These are phyloP conservation scores for Tachypleus tridentatus DNA, from an alignment of 1,140 invertebrate species.

Conservation along the genomic window DNA sequence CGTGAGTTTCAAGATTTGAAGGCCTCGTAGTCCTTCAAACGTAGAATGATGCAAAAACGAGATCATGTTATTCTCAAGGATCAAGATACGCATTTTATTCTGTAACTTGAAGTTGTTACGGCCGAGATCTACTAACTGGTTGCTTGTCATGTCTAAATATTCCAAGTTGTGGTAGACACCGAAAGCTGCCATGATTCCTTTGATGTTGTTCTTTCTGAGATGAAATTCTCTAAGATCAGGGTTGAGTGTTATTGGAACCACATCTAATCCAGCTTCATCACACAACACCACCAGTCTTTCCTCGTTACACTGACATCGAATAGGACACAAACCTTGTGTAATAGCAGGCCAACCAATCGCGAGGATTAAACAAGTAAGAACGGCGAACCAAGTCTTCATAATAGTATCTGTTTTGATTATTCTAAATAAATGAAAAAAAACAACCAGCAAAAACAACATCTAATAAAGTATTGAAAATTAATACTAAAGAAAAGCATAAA, in stretches of 20 bases:
- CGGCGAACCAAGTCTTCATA: no score
- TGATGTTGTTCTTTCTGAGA: constrained; percentile 71
- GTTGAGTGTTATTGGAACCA: constrained; percentile 79
- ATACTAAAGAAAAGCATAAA: no score
- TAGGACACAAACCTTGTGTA: constrained; percentile 42
- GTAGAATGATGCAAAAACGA: constrained; percentile 48
- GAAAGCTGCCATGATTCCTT: constrained; percentile 70
- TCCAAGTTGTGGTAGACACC: constrained; percentile 71
- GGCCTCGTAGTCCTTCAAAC: constrained; percentile 51
- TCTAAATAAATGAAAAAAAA: no score
- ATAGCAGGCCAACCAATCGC: no score
- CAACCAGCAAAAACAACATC: no score
- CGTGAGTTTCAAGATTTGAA: constrained; percentile 60
- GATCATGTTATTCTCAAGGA: constrained; percentile 20
- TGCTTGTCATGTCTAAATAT: constrained; percentile 68
- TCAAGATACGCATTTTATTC: constrained; percentile 43
- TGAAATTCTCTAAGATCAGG: constrained; percentile 71
- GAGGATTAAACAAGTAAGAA: no score
- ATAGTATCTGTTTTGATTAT: no score
- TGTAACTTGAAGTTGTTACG: constrained; percentile 58
- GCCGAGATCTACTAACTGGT: constrained; percentile 61
- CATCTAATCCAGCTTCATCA: constrained; percentile 66
- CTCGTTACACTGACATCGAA: constrained; percentile 70
- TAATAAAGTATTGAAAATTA: no score
- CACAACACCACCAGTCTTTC: constrained; percentile 75